Evolutionary conservation across 2,113 vertebrate species (phyloP).

Genomic region (Coryphaenoides rupestris): DNA sequence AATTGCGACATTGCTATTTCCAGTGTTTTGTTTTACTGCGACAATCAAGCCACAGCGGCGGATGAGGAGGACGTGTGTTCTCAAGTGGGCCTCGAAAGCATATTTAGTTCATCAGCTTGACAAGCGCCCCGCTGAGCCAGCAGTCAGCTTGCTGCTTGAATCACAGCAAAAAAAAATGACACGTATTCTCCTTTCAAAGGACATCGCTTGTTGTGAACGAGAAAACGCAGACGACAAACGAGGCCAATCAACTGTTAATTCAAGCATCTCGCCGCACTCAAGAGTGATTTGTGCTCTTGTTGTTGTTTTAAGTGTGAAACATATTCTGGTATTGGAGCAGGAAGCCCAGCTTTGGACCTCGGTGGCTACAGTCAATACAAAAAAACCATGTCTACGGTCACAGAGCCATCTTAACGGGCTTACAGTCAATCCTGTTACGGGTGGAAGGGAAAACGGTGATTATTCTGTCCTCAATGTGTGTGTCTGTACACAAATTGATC

Average conservation of each 20-base stretch:
- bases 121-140: conserved; percentile 22
- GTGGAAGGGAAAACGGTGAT: conserved; percentile 25
- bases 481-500: no score
- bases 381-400: conserved; percentile 3
- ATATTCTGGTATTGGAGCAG: no score
- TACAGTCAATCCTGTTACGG: conserved; percentile 1
- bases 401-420: background rate
- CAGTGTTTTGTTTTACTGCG: conserved; percentile 36
- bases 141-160: conserved; percentile 12
- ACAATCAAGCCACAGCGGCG: conserved; percentile 58
- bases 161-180: background rate
- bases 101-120: conserved; percentile 26
- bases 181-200: no score
- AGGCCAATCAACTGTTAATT: no score
- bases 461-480: no score
- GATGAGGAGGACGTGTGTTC: conserved; percentile 26
- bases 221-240: no score
- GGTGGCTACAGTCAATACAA: background rate
- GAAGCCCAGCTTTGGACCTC: no score
- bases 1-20: background rate
- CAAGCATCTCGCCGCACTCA: no score
- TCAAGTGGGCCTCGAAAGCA: conserved; percentile 4
- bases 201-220: no score
- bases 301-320: no score
- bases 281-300: no score